Evolutionary conservation across 2,113 vertebrate species (phyloP), one percentile per base, ranked within the genome.

Genomic region (Entomyzon cyanotis): DNA sequence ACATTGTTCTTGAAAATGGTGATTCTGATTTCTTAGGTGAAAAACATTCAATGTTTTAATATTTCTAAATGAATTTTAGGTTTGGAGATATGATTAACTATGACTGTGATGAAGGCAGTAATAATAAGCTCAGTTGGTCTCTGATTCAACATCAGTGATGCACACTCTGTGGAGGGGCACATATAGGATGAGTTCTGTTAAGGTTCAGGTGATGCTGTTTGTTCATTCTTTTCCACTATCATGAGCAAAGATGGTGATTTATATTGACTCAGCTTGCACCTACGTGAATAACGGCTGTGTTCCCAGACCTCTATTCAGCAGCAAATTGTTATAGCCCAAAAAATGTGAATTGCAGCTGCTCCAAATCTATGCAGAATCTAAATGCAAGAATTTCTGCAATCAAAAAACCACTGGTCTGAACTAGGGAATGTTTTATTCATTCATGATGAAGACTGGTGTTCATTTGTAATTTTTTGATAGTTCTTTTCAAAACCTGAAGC

Each of bases 151-250:
- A 37, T 91, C 28, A 28, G 1, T 80, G 83, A 79, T 46, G 17
- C 31, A 92, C 55, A 74, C 24, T 82, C 73, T 91, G 37, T 75
- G 33, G 69, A 88, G 50, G 17, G 18, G 47, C 35, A 86, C 77
- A 70, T 64, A 27, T 2, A 69, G 11, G 22, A 68, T 71, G 31
- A n/a, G 62, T 81, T 92, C 92, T 90, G 28, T 92, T 89, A 93
- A 93, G 33, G 70, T 79, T 67, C 53, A 73, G 41, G 23, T 79
- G 21, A 81, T 74, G 20, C 5, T 86, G 28, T 91, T 94, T 96
- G 56, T 89, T 90, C 84, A 84, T 87, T 85, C 8, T 87, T 92
- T 96, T 94, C 73, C 39, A 56, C 69, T 68, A 71, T 58, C 17
- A 79, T 59, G 65, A 96, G 56, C 59, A 96, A 95, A 95, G 74